These are phyloP conservation scores for Argynnis bischoffii DNA, from an alignment of 2,888 invertebrate genomes.

Conservation along the genomic window DNA sequence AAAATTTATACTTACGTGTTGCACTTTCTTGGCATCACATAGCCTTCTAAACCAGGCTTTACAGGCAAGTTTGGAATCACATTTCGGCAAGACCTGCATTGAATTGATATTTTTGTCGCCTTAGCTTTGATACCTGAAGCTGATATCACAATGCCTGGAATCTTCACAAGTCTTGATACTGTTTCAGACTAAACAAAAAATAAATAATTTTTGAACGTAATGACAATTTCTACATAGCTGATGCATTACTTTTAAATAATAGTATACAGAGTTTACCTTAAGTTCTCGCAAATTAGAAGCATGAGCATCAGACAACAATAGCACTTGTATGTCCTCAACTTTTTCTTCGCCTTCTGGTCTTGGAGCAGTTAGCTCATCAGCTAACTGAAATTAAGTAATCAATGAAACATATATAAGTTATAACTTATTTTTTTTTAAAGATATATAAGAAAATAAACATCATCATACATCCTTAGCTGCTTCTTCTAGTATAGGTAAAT, in stretches of 20 bases:
- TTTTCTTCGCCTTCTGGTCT: conserved; percentile 94
- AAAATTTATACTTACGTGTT: conserved; percentile 85
- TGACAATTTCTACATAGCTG: neutral
- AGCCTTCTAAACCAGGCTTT: conserved; percentile 98
- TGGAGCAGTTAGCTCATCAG: conserved; percentile 97
- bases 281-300: conserved; percentile 91
- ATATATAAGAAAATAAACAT: neutral
- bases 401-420: neutral
- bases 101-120: conserved; percentile 96
- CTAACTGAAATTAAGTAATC: conserved; percentile 77
- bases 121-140: conserved; percentile 97
- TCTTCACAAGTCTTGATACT: conserved; percentile 96
- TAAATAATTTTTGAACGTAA: conserved; percentile 5
- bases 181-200: conserved; percentile 89
- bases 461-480: conserved; percentile 92
- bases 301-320: conserved; percentile 92
- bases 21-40: conserved; percentile 96
- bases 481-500: conserved; percentile 96
- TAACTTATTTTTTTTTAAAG: neutral
- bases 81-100: conserved; percentile 96
- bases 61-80: conserved; percentile 94
- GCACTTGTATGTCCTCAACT: conserved; percentile 95
- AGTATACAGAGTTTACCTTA: conserved; percentile 82
- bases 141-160: conserved; percentile 97
- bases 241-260: neutral